phyloP scores from a whole-genome alignment of 2,888 invertebrate genomes.

The Microplitis deprimator region DNA sequence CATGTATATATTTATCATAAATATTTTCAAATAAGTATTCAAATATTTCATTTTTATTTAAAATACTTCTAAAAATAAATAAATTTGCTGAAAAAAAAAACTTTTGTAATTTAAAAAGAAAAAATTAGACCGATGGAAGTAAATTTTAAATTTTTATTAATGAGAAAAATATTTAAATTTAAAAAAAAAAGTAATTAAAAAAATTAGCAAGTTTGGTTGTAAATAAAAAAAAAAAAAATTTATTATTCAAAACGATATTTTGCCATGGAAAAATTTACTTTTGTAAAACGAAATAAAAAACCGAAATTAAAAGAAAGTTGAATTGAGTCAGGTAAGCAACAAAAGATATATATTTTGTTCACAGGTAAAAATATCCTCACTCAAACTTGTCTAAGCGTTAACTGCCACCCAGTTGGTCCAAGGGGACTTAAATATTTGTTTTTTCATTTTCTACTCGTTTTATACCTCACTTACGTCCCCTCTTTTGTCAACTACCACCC shows the following conservation, averaged over 20 bases:
- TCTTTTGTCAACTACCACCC: background rate
- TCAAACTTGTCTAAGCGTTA: background rate
- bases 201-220: too few relatives aligned
- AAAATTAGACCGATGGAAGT: too few relatives aligned
- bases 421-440: background rate
- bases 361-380: background rate
- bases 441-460: slow-evolving; percentile 8
- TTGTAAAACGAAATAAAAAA: too few relatives aligned
- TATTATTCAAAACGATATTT: background rate
- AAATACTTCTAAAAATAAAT: too few relatives aligned
- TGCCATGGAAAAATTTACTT: background rate
- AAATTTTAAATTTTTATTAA: too few relatives aligned
- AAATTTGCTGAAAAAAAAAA: too few relatives aligned
- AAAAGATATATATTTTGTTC: background rate
- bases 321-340: background rate
- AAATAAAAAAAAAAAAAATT: too few relatives aligned
- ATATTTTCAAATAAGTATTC: too few relatives aligned
- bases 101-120: too few relatives aligned
- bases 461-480: background rate
- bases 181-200: background rate
- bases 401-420: slow-evolving; percentile 15
- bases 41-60: too few relatives aligned
- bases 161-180: background rate
- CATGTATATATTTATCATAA: too few relatives aligned
- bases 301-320: background rate